Evolutionary conservation across 2,797 vertebrate genomes (phyloP).

Genomic region (Acrossocheilus fasciatus): DNA sequence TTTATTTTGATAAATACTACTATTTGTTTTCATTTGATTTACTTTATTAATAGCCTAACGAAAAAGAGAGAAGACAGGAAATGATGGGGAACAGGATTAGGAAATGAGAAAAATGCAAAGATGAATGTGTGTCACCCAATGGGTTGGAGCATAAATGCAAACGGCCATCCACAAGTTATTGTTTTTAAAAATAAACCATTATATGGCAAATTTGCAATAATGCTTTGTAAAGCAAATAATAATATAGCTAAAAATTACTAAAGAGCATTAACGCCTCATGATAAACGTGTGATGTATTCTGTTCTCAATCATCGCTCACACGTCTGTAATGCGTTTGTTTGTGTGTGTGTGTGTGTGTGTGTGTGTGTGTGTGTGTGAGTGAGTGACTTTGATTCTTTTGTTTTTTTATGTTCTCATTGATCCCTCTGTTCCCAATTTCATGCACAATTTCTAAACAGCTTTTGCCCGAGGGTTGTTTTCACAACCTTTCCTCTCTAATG

Average conservation of each 20-base stretch:
- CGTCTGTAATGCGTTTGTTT: slow-evolving; percentile 38
- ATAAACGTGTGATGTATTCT: background rate
- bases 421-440: slow-evolving; percentile 83
- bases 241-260: background rate
- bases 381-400: slow-evolving; percentile 68
- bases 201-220: background rate
- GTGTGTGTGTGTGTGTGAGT: slow-evolving; percentile 3
- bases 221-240: background rate
- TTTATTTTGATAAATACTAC: too few relatives aligned
- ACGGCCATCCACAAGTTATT: background rate
- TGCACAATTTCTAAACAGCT: slow-evolving; percentile 73
- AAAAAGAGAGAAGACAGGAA: background rate
- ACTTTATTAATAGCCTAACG: background rate
- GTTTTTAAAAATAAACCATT: background rate
- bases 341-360: background rate
- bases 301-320: slow-evolving; percentile 16
- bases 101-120: background rate
- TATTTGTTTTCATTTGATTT: background rate
- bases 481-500: slow-evolving; percentile 78
- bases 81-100: background rate
- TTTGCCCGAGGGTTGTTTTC: slow-evolving; percentile 79
- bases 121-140: too few relatives aligned
- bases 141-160: background rate
- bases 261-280: background rate
- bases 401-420: slow-evolving; percentile 77